Percentiles rank a stretch among this genome's conserved stretches.
phyloP scores from a whole-genome alignment of 2,797 vertebrate species.

The Neosilurus mollespiculum region DNA sequence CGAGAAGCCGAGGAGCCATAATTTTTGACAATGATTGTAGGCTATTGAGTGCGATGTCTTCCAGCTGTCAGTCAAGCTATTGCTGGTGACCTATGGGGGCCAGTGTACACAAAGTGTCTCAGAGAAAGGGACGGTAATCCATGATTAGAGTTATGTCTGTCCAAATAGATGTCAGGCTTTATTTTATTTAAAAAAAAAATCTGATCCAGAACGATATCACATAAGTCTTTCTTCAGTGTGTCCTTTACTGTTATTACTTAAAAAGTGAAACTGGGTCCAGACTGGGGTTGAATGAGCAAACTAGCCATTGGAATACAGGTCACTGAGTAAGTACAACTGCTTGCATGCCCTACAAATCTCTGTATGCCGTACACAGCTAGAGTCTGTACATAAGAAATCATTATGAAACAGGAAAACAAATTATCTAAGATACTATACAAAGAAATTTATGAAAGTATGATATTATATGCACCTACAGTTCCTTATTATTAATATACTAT shows the following conservation, averaged over 20 bases:
- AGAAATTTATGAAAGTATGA: not conserved
- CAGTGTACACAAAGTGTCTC: conserved; percentile 2
- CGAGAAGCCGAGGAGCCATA: conserved; percentile 35
- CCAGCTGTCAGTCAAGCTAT: conserved; percentile 41
- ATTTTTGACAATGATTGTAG: conserved; percentile 39
- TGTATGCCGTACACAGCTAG: not conserved
- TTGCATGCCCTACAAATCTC: no score
- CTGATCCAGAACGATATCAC: not conserved
- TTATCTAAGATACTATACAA: not conserved
- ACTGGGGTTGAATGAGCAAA: not conserved
- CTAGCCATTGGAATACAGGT: conserved; percentile 13
- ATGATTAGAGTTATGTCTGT: conserved; percentile 25
- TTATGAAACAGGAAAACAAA: not conserved
- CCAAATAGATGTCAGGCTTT: not conserved
- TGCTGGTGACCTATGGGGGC: conserved; percentile 51
- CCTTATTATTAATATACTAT: not conserved
- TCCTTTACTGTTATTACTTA: not conserved
- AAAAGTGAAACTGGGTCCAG: not conserved
- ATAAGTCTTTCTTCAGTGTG: not conserved
- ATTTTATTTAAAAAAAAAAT: not conserved
- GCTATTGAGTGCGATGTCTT: conserved; percentile 40
- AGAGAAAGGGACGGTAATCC: conserved; percentile 1
- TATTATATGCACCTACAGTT: not conserved
- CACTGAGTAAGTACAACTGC: not conserved
- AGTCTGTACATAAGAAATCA: not conserved